phyloP scores from a whole-genome alignment of 2,113 vertebrate species.

The Bubalus kerabau region DNA sequence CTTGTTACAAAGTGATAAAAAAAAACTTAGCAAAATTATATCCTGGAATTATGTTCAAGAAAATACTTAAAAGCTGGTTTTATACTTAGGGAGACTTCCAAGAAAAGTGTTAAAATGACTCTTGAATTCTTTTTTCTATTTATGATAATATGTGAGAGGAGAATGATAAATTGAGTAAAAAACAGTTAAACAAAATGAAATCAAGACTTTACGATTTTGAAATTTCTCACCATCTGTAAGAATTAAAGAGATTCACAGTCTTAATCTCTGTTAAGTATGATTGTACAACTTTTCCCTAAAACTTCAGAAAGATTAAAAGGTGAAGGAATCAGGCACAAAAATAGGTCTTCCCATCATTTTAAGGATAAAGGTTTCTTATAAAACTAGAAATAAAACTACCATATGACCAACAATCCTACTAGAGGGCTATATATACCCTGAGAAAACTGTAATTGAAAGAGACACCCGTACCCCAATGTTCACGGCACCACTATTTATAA shows the following conservation, averaged over 20 bases:
- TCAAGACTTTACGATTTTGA: not conserved
- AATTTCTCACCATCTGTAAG: not conserved
- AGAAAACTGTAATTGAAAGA: not conserved
- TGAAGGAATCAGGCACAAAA: not conserved
- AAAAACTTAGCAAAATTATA: not conserved
- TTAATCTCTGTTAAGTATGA: not conserved
- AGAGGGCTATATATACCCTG: not conserved
- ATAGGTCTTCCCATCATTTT: not conserved
- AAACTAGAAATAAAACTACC: too few species aligned
- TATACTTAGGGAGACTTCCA: too few species aligned
- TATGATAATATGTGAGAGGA: too few species aligned
- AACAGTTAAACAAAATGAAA: not conserved
- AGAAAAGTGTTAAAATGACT: too few species aligned
- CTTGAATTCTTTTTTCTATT: too few species aligned
- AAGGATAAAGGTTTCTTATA: not conserved
- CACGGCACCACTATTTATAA: not conserved
- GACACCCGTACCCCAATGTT: accelerated
- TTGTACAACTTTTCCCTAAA: not conserved
- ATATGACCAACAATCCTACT: not conserved
- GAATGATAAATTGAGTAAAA: too few species aligned
- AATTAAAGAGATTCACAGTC: not conserved
- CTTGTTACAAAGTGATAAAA: not conserved
- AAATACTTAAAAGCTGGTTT: too few species aligned
- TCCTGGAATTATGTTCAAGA: too few species aligned
- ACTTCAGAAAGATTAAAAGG: not conserved